Percentiles rank a stretch among this genome's conserved stretches.
phyloP scores from a whole-genome alignment of 1,140 invertebrate species.

The Bradysia coprophila region DNA sequence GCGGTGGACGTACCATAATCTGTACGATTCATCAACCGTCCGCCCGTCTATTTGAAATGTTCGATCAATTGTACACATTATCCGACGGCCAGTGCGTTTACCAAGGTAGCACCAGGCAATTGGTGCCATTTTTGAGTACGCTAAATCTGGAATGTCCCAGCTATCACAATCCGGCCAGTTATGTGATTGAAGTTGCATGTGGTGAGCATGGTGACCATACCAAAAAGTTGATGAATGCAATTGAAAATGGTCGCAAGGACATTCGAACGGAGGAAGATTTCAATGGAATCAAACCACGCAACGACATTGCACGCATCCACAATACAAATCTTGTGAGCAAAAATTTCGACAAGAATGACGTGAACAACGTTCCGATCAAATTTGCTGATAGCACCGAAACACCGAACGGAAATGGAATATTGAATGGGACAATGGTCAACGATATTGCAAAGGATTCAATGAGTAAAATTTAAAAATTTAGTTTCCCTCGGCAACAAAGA shows the following conservation, averaged over 20 bases:
- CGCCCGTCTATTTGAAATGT: conserved; percentile 90
- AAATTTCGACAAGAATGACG: conserved; percentile 27
- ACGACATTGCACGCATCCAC: conserved; percentile 22
- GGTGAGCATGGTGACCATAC: conserved; percentile 89
- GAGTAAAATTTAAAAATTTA: not conserved
- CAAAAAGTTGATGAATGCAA: conserved; percentile 61
- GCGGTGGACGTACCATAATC: conserved; percentile 83
- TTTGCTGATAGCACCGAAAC: conserved; percentile 25
- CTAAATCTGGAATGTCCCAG: conserved; percentile 75
- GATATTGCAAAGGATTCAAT: conserved; percentile 40
- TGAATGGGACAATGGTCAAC: conserved; percentile 27
- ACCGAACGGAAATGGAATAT: conserved; percentile 18
- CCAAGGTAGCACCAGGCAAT: conserved; percentile 62
- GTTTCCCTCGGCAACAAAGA: not conserved
- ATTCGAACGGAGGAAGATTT: conserved; percentile 31
- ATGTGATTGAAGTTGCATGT: conserved; percentile 87
- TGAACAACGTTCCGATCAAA: conserved; percentile 27
- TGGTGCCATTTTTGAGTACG: conserved; percentile 74
- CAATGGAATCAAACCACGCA: conserved; percentile 31
- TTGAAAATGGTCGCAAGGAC: conserved; percentile 62
- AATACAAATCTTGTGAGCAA: conserved; percentile 12
- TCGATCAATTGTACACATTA: conserved; percentile 86
- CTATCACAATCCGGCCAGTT: conserved; percentile 94
- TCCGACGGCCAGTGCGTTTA: conserved; percentile 91
- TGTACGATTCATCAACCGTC: conserved; percentile 97